Conservation (phyloP, 35 echinoderm and acorn worm genomes). For the Anneissia japonica region DNA sequence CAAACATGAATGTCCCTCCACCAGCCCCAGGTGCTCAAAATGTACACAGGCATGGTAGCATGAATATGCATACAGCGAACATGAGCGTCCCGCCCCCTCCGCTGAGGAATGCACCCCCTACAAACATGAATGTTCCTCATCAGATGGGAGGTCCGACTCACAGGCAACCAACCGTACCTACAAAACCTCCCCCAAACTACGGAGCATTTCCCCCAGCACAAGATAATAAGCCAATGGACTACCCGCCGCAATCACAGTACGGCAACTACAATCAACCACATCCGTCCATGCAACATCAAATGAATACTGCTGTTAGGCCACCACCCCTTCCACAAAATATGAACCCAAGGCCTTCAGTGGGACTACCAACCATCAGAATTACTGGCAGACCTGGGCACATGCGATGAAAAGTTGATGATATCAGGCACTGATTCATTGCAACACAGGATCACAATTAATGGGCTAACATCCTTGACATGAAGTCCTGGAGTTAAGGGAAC, state of each 20-base stretch:
- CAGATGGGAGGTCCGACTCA: neutral
- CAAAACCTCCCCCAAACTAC: slow-evolving; percentile 12
- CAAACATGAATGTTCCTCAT: neutral
- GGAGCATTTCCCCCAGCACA: slow-evolving; percentile 13
- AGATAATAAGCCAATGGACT: slow-evolving; percentile 2
- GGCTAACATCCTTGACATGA: no score
- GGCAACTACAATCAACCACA: slow-evolving; percentile 39
- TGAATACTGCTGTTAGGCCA: slow-evolving; percentile 1
- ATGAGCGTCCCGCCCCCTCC: neutral
- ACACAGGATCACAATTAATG: neutral
- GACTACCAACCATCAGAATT: neutral
- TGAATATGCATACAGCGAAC: neutral
- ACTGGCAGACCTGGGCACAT: neutral
- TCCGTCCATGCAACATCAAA: slow-evolving; percentile 5
- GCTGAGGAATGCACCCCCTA: neutral
- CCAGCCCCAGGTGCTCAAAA: neutral
- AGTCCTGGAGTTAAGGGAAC: no score
- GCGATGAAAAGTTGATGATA: slow-evolving; percentile 5
- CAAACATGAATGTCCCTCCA: slow-evolving; percentile 22
- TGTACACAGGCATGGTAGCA: neutral
- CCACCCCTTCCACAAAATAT: slow-evolving; percentile 6
- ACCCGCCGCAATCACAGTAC: slow-evolving; percentile 37
- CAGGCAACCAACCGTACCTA: neutral
- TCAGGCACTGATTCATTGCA: neutral
- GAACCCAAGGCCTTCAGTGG: neutral